Base-by-base conservation (phyloP, 2,113 vertebrate species). In the Hipposideros armiger region DNA sequence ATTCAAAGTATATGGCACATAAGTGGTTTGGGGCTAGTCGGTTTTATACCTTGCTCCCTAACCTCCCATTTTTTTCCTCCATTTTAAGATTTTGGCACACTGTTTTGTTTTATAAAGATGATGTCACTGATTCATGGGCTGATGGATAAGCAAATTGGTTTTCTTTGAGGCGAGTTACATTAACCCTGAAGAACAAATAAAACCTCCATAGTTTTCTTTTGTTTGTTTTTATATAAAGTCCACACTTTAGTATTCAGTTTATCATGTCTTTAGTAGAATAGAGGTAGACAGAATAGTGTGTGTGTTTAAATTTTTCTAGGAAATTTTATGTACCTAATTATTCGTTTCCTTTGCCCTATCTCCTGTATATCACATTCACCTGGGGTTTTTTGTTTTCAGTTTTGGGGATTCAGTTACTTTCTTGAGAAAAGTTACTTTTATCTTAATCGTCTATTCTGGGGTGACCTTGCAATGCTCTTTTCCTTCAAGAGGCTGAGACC, bases 171-270 rank as follows among this genome's bases (percentile, higher is more conserved):
- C 50, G 85, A 92, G 11, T 67, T 66, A 10, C 50, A 30, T 90
- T 76, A 36, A 82, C 8, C n/a, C 15, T 20, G 40, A 93, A 89
- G 47, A 76, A 67, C 17, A 54, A 73, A 67, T 7, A 69, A 47
- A 92, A 60, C 7, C 45, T 64, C 8, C 15, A 14, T 42, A 26
- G 22, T 60, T 32, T 96, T 40, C 42, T 11, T 54, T 36, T 40
- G 5, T 92, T 69, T 67, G 28, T 94, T 82, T 97, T 54, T n/a
- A 30, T 92, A 19, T 50, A 42, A 76, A 87, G 30, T 36, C 16
- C 30, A 56, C 13, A 11, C 30, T 92, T 87, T 19, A 20, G 70
- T 30, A 8, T 50, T 92, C 80, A 45, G 40, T 70, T 69, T 50
- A 7, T 84, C 60, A 11, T 30, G 69, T 32, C 20, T 78, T 47